Evolutionary conservation across 2,113 vertebrate species (phyloP).

Genomic region (Lophius piscatorius): DNA sequence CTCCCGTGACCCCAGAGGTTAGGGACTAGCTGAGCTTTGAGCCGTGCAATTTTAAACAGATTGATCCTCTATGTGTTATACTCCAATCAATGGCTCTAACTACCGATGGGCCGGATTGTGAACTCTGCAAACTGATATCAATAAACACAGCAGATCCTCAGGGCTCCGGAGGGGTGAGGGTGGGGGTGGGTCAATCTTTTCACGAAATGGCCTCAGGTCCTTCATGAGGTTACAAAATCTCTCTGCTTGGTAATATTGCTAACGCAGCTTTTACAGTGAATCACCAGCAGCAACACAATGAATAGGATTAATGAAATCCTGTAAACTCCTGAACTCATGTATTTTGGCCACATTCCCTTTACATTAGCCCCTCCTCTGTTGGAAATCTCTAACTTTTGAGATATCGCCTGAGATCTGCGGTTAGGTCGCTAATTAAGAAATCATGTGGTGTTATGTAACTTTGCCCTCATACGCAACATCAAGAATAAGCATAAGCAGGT

Average conservation of each 20-base stretch:
- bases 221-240: conserved; percentile 66
- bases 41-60: conserved; percentile 52
- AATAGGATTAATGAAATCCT: conserved; percentile 58
- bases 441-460: conserved; percentile 17
- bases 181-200: conserved; percentile 48
- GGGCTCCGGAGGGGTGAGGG: conserved; percentile 9
- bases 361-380: conserved; percentile 3
- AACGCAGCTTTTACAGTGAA: conserved; percentile 39
- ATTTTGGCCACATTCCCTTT: conserved; percentile 23
- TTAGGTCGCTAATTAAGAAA: conserved; percentile 25
- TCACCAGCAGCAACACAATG: conserved; percentile 39
- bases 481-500: too few relatives aligned
- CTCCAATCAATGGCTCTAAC: conserved; percentile 64
- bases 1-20: conserved; percentile 35
- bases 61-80: conserved; percentile 66
- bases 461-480: too few relatives aligned
- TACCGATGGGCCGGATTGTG: conserved; percentile 56
- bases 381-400: conserved; percentile 9
- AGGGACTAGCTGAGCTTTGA: conserved; percentile 29
- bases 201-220: conserved; percentile 33
- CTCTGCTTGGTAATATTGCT: conserved; percentile 49
- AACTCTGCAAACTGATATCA: conserved; percentile 68
- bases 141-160: conserved; percentile 57
- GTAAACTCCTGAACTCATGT: conserved; percentile 36
- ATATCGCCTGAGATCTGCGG: conserved; percentile 23